phyloP scores from a whole-genome alignment of 2,888 invertebrate species.

The Drosophila kokeensis region DNA sequence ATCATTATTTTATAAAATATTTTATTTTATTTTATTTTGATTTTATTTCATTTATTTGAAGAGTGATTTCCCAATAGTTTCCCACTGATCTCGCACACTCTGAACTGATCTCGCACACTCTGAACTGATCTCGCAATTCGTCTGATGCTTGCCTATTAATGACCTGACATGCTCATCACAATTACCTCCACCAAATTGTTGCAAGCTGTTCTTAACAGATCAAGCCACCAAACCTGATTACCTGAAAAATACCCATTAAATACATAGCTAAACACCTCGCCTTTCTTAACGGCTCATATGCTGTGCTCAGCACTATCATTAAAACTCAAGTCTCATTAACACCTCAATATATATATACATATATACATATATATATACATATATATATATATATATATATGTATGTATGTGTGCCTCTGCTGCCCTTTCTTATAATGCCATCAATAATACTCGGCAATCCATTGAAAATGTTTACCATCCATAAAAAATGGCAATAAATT shows the following conservation, averaged over 20 bases:
- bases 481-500: slow-evolving; percentile 69
- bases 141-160: not conserved
- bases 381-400: not conserved
- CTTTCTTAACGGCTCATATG: slow-evolving; percentile 4
- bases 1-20: not conserved
- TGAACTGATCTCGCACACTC: not conserved
- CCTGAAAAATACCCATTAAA: slow-evolving; percentile 5
- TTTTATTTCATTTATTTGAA: not conserved
- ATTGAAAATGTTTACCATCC: slow-evolving; percentile 25
- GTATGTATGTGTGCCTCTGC: not conserved
- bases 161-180: slow-evolving; percentile 2
- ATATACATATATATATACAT: not conserved
- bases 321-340: slow-evolving; percentile 43
- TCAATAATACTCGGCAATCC: slow-evolving; percentile 1
- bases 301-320: slow-evolving; percentile 16
- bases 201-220: not conserved
- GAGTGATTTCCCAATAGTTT: not conserved
- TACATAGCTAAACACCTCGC: slow-evolving; percentile 10
- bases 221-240: slow-evolving; percentile 20
- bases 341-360: slow-evolving; percentile 36
- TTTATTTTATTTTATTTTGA: too few relatives aligned
- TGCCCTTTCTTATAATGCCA: slow-evolving; percentile 3
- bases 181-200: slow-evolving; percentile 4
- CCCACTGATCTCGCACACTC: not conserved
- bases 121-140: not conserved